Evolutionary conservation across 2,113 vertebrate genomes (phyloP).

Genomic region (Lepidothrix coronata): DNA sequence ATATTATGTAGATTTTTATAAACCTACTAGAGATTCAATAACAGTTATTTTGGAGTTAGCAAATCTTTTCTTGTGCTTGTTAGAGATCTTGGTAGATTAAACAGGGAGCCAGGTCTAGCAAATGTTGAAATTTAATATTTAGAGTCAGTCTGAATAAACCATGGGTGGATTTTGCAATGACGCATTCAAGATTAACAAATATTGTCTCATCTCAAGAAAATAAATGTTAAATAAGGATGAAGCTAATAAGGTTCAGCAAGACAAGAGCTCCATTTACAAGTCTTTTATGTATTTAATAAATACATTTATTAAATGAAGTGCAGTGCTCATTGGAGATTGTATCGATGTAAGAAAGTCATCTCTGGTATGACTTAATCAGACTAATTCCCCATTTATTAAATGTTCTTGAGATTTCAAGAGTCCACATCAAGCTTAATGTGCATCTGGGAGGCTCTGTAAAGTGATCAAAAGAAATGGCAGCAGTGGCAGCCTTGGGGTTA

Average conservation of each 20-base stretch:
- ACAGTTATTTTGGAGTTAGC: conserved; percentile 48
- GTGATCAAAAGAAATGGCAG: neutral
- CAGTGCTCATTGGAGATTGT: conserved; percentile 37
- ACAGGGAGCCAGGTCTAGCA: conserved; percentile 23
- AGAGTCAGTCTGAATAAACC: conserved; percentile 62
- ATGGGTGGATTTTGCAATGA: conserved; percentile 38
- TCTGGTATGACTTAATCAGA: conserved; percentile 43
- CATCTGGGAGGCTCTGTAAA: conserved; percentile 1
- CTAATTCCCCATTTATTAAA: conserved; percentile 65
- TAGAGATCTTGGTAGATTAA: conserved; percentile 49
- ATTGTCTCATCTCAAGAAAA: conserved; percentile 62
- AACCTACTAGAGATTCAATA: conserved; percentile 37
- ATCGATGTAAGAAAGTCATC: conserved; percentile 59
- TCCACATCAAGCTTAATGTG: conserved; percentile 39
- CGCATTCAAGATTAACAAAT: conserved; percentile 59
- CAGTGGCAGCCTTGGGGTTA: neutral
- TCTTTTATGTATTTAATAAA: conserved; percentile 73
- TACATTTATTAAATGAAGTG: conserved; percentile 72
- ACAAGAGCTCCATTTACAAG: conserved; percentile 62
- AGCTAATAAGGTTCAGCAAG: conserved; percentile 52
- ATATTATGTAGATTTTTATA: conserved; percentile 56
- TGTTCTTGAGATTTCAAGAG: conserved; percentile 48
- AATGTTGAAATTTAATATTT: conserved; percentile 63
- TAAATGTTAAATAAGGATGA: conserved; percentile 56
- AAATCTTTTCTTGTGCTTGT: conserved; percentile 27